Evolutionary conservation across 2,797 vertebrate genomes (phyloP), one percentile per base, ranked within the genome.

Genomic region (Peromyscus aztecus): DNA sequence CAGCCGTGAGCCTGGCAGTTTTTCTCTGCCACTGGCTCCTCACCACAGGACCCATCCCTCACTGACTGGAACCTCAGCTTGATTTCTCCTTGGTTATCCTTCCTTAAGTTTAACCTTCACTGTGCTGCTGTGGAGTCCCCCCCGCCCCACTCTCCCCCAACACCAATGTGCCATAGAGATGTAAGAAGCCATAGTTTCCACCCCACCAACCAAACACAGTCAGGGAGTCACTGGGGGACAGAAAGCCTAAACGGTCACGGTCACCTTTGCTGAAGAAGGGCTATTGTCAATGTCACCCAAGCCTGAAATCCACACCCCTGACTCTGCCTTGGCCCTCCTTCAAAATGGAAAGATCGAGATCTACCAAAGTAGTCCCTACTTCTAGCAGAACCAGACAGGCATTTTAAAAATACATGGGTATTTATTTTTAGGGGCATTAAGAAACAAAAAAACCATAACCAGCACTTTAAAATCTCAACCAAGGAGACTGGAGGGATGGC

Each of bases 111-210:
- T 0, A 31, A 40, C 6, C 27, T 57, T 11, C 21, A 19, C 6
- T 16, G 37, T 52, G 52, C 52, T 46, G 6, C 23, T 10, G 1
- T 5, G 61, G 46, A 67, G 6, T 8, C 2, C 52, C 55, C 9
- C 23, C 49, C 12, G 10, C 49, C 13, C 49, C 49, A 13, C 2
- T 0, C 49, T 9, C 11, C 49, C 49, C 11, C 49, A 11, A 12
- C 49, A 24, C 17, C 2, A 17, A 52, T 76, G 29, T 17, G 46
- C 21, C 3, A 0, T 0, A 17, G 31, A 17, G 13, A 19, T 19
- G 4, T 4, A 19, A 75, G 85, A 27, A 17, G 21, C 31, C 46
- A 29, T 76, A 21, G 40, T 7, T 21, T 61, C 76, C 57, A 27
- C 10, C 43, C 52, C 2, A 16, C 21, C 2, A n/a, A 12, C 3